phyloP scores from a whole-genome alignment of 2,113 vertebrate species.

The Lepidothrix coronata region DNA sequence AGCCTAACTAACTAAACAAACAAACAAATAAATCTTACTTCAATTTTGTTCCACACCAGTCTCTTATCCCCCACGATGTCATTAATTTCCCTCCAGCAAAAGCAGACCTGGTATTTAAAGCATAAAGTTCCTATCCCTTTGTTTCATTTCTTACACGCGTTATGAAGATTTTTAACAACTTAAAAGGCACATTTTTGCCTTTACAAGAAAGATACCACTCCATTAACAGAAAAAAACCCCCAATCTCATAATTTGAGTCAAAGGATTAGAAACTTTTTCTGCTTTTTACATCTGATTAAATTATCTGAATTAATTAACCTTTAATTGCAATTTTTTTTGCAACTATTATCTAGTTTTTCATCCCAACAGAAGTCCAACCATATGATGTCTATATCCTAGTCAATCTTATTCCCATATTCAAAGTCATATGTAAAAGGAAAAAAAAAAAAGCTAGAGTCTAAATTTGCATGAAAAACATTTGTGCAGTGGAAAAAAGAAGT shows the following conservation, averaged over 20 bases:
- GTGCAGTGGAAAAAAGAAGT: background rate
- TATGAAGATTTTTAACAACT: background rate
- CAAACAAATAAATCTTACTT: background rate
- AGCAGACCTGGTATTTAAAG: background rate
- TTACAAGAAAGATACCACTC: background rate
- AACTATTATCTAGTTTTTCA: background rate
- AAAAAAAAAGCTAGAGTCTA: background rate
- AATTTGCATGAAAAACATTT: background rate
- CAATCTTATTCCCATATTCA: background rate
- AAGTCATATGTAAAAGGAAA: background rate
- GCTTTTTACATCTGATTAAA: background rate
- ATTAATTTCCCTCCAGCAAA: background rate
- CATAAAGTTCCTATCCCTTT: background rate
- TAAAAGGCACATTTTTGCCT: background rate
- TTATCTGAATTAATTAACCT: conserved; percentile 51
- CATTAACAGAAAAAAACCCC: background rate
- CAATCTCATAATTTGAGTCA: background rate
- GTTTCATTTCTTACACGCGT: background rate
- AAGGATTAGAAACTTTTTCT: background rate
- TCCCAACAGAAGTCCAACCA: conserved; percentile 37
- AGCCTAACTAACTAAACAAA: background rate
- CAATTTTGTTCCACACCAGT: background rate
- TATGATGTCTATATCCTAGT: conserved; percentile 24
- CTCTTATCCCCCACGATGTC: background rate
- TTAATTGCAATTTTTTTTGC: conserved; percentile 10